Evolutionary conservation across 2,888 invertebrate species (phyloP).

Genomic region (Cyaniris semiargus): DNA sequence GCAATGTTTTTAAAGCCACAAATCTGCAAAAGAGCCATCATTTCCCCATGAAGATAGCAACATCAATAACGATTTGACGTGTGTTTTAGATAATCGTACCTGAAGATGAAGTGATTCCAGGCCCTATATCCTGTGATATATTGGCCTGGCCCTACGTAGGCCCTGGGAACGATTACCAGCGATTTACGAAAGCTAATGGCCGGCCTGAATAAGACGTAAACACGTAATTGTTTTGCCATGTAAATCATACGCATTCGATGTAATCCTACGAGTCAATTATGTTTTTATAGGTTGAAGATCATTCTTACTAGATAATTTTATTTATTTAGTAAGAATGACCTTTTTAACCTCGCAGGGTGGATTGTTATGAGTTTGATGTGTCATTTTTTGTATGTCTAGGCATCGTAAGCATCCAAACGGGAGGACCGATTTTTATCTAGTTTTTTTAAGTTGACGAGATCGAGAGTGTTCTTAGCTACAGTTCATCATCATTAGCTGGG

Average conservation of each 20-base stretch:
- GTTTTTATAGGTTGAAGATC: neutral
- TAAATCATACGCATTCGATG: conserved; percentile 28
- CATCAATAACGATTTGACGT: conserved; percentile 36
- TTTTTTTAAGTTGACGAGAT: too few species aligned
- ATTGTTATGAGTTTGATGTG: too few species aligned
- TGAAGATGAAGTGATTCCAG: conserved; percentile 61
- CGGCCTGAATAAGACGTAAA: conserved; percentile 41
- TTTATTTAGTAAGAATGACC: too few species aligned
- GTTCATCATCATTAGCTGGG: too few species aligned
- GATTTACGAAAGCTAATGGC: conserved; percentile 46
- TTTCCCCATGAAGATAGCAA: conserved; percentile 26
- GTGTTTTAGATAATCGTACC: conserved; percentile 46
- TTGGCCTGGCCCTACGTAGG: conserved; percentile 52
- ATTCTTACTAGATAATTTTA: neutral
- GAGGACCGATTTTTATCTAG: too few species aligned
- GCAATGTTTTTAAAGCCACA: neutral
- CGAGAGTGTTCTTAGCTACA: too few species aligned
- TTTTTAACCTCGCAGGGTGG: too few species aligned
- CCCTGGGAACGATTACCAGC: conserved; percentile 51
- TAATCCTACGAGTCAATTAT: conserved; percentile 22
- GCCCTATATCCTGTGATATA: conserved; percentile 53
- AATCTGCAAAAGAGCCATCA: neutral
- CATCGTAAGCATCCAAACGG: too few species aligned
- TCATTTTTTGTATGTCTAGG: too few species aligned
- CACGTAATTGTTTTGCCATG: conserved; percentile 40